Conservation (phyloP, 1,140 invertebrate genomes). For the Lutraria rhynchaena region DNA sequence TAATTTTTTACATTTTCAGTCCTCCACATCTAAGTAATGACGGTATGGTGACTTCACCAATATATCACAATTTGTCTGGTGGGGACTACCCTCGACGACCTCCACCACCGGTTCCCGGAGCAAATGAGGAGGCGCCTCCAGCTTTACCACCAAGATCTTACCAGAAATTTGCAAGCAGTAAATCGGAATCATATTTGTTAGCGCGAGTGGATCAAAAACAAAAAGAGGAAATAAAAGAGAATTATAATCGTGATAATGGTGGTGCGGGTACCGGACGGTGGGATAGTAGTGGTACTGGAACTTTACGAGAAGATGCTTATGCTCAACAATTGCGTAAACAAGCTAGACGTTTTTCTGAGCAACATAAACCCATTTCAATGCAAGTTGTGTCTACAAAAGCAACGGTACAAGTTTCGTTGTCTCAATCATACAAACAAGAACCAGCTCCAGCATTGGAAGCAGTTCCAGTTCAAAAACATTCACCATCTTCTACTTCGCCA, state of each 20-base stretch:
- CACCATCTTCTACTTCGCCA: slow-evolving; percentile 44
- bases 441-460: slow-evolving; percentile 55
- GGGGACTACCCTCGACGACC: slow-evolving; percentile 59
- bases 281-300: slow-evolving; percentile 62
- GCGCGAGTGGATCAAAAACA: slow-evolving; percentile 4
- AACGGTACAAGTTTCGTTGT: slow-evolving; percentile 54
- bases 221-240: slow-evolving; percentile 35
- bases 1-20: slow-evolving; percentile 59
- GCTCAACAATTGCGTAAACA: slow-evolving; percentile 72
- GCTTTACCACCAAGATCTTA: slow-evolving; percentile 75
- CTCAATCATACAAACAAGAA: slow-evolving; percentile 73
- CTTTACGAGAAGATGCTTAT: slow-evolving; percentile 70
- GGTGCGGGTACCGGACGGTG: slow-evolving; percentile 54
- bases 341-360: slow-evolving; percentile 69
- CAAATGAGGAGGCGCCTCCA: slow-evolving; percentile 68
- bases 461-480: slow-evolving; percentile 8
- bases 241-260: slow-evolving; percentile 50
- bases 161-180: slow-evolving; percentile 39
- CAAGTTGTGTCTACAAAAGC: slow-evolving; percentile 61
- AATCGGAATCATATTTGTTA: slow-evolving; percentile 56
- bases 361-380: slow-evolving; percentile 62
- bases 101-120: slow-evolving; percentile 69
- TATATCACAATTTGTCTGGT: slow-evolving; percentile 62
- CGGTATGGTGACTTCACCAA: slow-evolving; percentile 64
- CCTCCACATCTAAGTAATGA: slow-evolving; percentile 61